These are phyloP conservation scores for Stenodema calcarata DNA, from an alignment of 2,888 invertebrate genomes.

Conservation along the genomic window DNA sequence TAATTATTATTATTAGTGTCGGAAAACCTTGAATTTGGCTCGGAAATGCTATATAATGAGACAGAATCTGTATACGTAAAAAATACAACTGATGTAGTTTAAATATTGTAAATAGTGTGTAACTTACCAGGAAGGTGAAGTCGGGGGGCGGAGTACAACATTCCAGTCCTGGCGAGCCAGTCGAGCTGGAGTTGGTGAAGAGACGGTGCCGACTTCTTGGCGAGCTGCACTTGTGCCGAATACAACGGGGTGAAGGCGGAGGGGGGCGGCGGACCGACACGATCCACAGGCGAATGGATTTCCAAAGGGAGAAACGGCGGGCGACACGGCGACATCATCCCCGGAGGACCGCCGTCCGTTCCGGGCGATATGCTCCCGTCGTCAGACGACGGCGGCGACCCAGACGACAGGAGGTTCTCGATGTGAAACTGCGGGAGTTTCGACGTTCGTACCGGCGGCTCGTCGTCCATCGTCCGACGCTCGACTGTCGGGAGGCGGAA, in stretches of 20 bases:
- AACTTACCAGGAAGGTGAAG: conserved; percentile 79
- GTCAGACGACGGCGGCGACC: conserved; percentile 7
- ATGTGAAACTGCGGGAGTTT: conserved; percentile 38
- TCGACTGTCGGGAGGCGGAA: background rate
- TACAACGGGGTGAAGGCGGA: conserved; percentile 45
- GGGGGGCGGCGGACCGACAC: conserved; percentile 30
- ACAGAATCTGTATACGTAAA: too few species aligned
- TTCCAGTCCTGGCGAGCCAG: conserved; percentile 89
- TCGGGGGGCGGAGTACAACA: conserved; percentile 80
- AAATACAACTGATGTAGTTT: too few species aligned
- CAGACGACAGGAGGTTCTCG: conserved; percentile 37
- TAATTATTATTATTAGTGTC: too few species aligned
- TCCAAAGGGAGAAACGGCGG: conserved; percentile 2
- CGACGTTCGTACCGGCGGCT: background rate
- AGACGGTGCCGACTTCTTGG: conserved; percentile 20
- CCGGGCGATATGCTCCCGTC: conserved; percentile 44
- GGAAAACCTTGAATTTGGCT: too few species aligned
- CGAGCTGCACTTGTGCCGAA: conserved; percentile 35
- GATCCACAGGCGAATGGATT: background rate
- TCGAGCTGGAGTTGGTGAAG: conserved; percentile 84
- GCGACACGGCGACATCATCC: background rate
- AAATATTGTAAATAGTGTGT: background rate
- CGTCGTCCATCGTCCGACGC: conserved; percentile 37
- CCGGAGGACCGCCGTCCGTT: background rate
- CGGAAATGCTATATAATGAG: too few species aligned